Percentiles rank a stretch among this genome's conserved stretches.
Evolutionary conservation across 2,113 vertebrate species (phyloP).

Genomic region (Saccopteryx bilineata): DNA sequence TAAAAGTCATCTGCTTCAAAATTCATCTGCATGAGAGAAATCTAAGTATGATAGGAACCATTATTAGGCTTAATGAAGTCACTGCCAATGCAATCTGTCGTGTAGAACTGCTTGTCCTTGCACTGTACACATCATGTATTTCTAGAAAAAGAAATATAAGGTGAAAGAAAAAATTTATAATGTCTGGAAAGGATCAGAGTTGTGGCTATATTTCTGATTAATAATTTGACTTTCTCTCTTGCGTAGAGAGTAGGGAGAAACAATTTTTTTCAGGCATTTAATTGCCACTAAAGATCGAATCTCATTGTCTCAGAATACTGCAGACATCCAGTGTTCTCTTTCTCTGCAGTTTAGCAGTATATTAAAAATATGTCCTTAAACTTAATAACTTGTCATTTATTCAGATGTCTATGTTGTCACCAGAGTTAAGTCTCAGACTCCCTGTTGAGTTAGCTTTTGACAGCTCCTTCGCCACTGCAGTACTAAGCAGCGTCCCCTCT

Average conservation of each 20-base stretch:
- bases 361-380: not conserved
- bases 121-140: not conserved
- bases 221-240: not conserved
- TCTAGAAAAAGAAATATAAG: fast-evolving
- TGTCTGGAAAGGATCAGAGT: not conserved
- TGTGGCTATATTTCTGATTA: not conserved
- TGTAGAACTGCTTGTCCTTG: not conserved
- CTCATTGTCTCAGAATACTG: not conserved
- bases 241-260: not conserved
- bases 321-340: not conserved
- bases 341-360: not conserved
- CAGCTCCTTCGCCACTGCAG: not conserved
- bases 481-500: slow-evolving; percentile 9
- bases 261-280: not conserved
- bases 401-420: not conserved
- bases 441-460: not conserved
- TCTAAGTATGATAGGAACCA: not conserved
- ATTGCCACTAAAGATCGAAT: slow-evolving; percentile 13
- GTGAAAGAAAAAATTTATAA: not conserved
- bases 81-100: not conserved
- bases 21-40: slow-evolving; percentile 12
- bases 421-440: slow-evolving; percentile 37
- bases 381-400: not conserved
- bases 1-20: slow-evolving; percentile 13
- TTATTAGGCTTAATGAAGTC: not conserved